Base-by-base conservation (phyloP, 1,140 invertebrate species). In the Ctenoplectra terminalis region DNA sequence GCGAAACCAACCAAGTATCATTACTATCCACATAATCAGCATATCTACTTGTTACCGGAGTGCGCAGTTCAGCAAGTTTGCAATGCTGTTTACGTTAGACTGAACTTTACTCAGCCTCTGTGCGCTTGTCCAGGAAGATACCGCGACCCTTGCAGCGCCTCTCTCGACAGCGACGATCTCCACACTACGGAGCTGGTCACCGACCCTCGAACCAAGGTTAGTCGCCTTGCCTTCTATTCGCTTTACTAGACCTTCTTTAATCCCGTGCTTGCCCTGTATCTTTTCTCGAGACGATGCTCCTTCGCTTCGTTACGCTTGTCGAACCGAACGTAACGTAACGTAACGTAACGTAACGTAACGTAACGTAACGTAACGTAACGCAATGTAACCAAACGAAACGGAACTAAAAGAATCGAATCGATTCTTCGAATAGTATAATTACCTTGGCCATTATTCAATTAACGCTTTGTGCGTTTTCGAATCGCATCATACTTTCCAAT, bases 1-100 rank as follows among this genome's bases (percentile, higher is more conserved):
- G 95, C 96, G 37, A 98, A 98, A 91, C 97, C 97, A 6, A 98
- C 97, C 54, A 98, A 98, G 94, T 98, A 98, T 94, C 97, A 98
- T 91, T 98, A 98, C 94, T 98, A 98, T 93, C 97, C 97, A n/a
- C 97, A 98, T 94, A 98, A 98, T 94, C 97, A 98, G 93, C 97
- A 98, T 92, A 97, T 98, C 87, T 98, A 98, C 94, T 94, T 98
- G 87, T 94, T 98, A 74, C 98, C 98, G 72, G 98, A 98, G 94
- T 98, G 98, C 93, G 98, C 98, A 71, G 97, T 98, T 86, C 98
- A 99, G 94, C 95, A 98, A 95, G 97, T 98, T 74, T 98, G 98
- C 94, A 98, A 98, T 92, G 98, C 98, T 1, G 97, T 98, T 69
- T 98, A 98, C 93, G 96, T 98, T 43, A 95, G 98, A 76, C 93